These are phyloP conservation scores for Corythornis madagascariensis DNA, from an alignment of 2,113 vertebrate genomes.

Conservation along the genomic window DNA sequence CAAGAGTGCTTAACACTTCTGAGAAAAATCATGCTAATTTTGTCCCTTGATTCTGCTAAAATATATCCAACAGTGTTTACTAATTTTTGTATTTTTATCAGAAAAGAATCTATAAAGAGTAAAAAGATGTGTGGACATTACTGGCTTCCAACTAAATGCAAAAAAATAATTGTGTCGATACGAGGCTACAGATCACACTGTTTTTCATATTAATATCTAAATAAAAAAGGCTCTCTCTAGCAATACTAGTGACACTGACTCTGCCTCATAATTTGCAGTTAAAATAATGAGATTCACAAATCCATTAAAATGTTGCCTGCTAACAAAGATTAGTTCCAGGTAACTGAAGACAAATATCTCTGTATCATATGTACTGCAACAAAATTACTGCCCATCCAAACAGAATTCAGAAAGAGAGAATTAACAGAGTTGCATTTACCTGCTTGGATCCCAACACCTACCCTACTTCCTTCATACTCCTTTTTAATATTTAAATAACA, in stretches of 20 bases:
- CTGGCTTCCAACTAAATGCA: background rate
- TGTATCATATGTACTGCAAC: background rate
- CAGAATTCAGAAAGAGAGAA: background rate
- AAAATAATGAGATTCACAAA: background rate
- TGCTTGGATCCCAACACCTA: background rate
- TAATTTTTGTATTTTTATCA: background rate
- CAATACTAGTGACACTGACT: background rate
- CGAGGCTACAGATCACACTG: background rate
- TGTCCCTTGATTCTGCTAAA: background rate
- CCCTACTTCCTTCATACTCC: background rate
- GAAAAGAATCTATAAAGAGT: background rate
- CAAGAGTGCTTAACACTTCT: background rate
- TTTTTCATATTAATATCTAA: background rate
- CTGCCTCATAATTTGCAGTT: background rate
- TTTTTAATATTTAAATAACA: background rate
- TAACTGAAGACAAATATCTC: background rate
- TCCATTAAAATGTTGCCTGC: background rate
- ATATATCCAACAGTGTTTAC: background rate
- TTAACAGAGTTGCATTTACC: background rate
- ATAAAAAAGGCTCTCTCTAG: background rate
- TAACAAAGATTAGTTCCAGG: background rate
- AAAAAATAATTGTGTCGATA: background rate
- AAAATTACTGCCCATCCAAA: background rate
- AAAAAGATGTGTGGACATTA: background rate
- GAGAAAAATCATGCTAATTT: background rate